These are phyloP conservation scores for Nyctalus aviator DNA, from an alignment of 2,797 vertebrate species.

Conservation along the genomic window DNA sequence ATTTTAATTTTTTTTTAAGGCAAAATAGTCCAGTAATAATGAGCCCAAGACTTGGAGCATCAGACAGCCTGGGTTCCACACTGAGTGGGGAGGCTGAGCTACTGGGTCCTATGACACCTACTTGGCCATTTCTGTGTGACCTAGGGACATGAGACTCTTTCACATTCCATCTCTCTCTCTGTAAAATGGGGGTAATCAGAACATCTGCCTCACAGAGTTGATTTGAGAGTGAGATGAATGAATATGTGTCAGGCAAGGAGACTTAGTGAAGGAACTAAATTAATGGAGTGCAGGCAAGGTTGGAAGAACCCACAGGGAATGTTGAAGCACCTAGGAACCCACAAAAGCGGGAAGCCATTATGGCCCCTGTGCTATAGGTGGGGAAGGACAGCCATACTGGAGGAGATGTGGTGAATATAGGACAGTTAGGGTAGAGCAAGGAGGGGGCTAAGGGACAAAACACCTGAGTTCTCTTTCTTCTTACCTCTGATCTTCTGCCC, in stretches of 20 bases:
- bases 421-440: not conserved
- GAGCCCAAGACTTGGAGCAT: not conserved
- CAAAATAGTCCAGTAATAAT: not conserved
- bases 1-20: not conserved
- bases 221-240: not conserved
- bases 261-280: not conserved
- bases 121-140: not conserved
- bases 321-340: not conserved
- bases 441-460: not conserved
- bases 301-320: not conserved
- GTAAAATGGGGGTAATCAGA: not conserved
- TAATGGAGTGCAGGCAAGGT: not conserved
- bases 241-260: not conserved
- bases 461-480: not conserved
- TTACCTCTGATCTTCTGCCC: not conserved
- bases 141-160: not conserved
- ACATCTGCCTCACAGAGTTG: not conserved
- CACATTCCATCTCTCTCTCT: not conserved
- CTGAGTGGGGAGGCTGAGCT: no score
- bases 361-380: not conserved
- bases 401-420: not conserved
- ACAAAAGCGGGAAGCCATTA: not conserved
- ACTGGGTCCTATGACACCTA: no score
- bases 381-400: not conserved
- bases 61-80: not conserved